Base-by-base conservation (phyloP, 2,888 invertebrate species). In the Rhorus exstirpatorius region DNA sequence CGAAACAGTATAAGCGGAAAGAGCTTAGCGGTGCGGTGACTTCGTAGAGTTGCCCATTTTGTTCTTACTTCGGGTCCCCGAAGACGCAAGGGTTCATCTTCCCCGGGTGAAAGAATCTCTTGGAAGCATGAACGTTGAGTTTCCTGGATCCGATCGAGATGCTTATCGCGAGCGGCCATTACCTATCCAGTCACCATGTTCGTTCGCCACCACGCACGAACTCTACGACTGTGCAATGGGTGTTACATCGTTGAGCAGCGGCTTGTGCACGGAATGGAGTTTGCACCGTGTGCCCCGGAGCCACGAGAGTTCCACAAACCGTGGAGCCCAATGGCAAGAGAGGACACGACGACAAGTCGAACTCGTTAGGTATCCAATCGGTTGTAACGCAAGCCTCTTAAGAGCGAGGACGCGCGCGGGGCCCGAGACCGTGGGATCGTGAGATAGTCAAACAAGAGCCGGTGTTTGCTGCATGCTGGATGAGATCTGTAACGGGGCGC, bases 371-470 rank as follows among this genome's bases (percentile, higher is more conserved):
- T 83, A 67, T 67, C 82, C 76, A 74, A 82, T 82, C 79, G 75
- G 75, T 79, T 79, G 82, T 79, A 82, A 79, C 83, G 79, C 68
- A 77, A 81, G 77, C 75, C 74, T 49, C 68, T n/a, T n/a, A n/a
- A n/a, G 68, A 31, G 31, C 14, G 72, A 17, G 60, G 17, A 12
- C n/a, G 41, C 61, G 26, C 19, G 17, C 65, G 26, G 26, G 21
- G n/a, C 51, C 17, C 49, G 41, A 31, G 86, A 87, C 83, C 86
- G 87, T 85, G 86, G 87, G 88, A 88, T 90, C 91, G 92, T 92
- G 92, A 92, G 92, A 92, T 92, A 92, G 91, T 91, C 89, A 91
- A 91, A 91, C 90, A 91, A 85, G 88, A 87, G 87, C 86, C 68
- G 55, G 78, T 75, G 70, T 75, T 71, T 67, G 77, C 76, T 60